phyloP scores from a whole-genome alignment of 2,113 vertebrate species.

The Heterochromis multidens region DNA sequence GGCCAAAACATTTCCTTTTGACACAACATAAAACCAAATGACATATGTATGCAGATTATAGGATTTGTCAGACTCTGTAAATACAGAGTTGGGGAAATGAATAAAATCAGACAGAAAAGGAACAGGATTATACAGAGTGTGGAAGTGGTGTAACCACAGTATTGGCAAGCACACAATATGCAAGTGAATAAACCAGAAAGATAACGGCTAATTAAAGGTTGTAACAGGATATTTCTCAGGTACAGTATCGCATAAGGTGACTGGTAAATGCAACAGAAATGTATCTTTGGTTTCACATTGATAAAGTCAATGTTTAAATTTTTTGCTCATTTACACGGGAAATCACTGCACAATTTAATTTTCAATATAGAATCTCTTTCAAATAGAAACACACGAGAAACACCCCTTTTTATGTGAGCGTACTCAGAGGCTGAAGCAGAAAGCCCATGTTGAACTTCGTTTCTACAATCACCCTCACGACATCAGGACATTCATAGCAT shows the following conservation, averaged over 20 bases:
- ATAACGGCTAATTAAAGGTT: background rate
- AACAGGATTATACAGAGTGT: constrained; percentile 3
- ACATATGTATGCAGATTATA: constrained; percentile 57
- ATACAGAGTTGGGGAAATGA: constrained; percentile 48
- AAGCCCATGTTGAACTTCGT: too few relatives aligned
- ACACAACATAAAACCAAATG: constrained; percentile 61
- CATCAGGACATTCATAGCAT: too few relatives aligned
- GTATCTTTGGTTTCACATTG: background rate
- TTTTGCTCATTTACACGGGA: background rate
- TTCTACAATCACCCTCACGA: too few relatives aligned
- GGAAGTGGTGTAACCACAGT: constrained; percentile 6
- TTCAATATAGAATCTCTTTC: background rate
- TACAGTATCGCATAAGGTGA: background rate
- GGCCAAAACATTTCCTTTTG: constrained; percentile 58
- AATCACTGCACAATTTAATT: fast-evolving
- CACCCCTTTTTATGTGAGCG: too few relatives aligned
- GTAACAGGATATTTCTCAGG: background rate
- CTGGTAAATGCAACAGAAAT: background rate
- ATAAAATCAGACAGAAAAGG: constrained; percentile 46
- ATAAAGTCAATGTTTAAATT: background rate
- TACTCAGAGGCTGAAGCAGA: too few relatives aligned
- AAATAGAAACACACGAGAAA: too few relatives aligned
- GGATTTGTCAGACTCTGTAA: constrained; percentile 55
- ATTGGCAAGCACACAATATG: background rate
- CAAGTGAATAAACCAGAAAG: constrained; percentile 8